Evolutionary conservation across 2,888 invertebrate species (phyloP).

Genomic region (Aleiodes alternator): DNA sequence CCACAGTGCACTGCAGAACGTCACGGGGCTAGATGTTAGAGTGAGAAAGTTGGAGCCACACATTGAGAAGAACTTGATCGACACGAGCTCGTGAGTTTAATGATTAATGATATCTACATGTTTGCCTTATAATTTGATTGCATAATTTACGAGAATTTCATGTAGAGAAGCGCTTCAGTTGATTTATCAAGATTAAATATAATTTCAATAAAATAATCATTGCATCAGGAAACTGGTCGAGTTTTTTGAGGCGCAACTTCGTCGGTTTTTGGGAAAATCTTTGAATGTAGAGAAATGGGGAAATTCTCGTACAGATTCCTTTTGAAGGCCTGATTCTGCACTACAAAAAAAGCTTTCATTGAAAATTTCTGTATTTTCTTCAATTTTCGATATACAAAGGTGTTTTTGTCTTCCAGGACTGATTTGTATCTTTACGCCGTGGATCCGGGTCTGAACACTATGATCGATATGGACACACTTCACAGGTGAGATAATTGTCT

Average conservation of each 20-base stretch:
- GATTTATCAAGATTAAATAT: too few relatives aligned
- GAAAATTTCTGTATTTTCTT: too few relatives aligned
- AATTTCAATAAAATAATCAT: too few relatives aligned
- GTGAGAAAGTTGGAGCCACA: slow-evolving; percentile 88
- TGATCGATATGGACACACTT: slow-evolving; percentile 87
- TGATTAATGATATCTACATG: slow-evolving; percentile 22
- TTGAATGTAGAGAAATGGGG: too few relatives aligned
- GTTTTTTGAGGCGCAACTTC: too few relatives aligned
- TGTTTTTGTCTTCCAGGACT: slow-evolving; percentile 78
- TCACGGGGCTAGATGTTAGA: slow-evolving; percentile 87
- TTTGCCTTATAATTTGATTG: slow-evolving; percentile 37
- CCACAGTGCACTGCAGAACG: slow-evolving; percentile 80
- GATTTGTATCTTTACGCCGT: slow-evolving; percentile 92
- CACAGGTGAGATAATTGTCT: slow-evolving; percentile 80
- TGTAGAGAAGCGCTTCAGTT: too few relatives aligned
- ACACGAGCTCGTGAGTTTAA: slow-evolving; percentile 81
- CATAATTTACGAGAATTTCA: not conserved
- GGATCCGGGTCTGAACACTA: slow-evolving; percentile 87
- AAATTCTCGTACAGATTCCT: too few relatives aligned
- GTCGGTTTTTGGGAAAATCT: too few relatives aligned
- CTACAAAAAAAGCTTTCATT: too few relatives aligned
- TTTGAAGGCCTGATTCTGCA: too few relatives aligned
- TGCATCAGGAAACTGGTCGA: too few relatives aligned
- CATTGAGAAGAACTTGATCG: slow-evolving; percentile 80
- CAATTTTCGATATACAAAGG: not conserved